Percentiles rank a stretch among this genome's conserved stretches.
Conservation (phyloP, 2,888 invertebrate genomes). For the Dascillus cervinus region DNA sequence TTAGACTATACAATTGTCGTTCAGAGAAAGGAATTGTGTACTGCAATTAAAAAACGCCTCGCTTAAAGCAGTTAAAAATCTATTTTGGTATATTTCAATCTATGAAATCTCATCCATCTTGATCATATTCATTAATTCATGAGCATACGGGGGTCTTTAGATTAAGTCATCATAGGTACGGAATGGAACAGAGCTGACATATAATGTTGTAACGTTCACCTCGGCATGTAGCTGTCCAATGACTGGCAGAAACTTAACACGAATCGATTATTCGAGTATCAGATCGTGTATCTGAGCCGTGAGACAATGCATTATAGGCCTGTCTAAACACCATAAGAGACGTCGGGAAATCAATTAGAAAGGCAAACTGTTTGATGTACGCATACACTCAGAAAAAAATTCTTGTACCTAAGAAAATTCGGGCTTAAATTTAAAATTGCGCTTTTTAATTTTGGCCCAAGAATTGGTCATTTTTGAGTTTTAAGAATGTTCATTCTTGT, state of each 20-base stretch:
- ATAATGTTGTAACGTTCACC: slow-evolving; percentile 29
- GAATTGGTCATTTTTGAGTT: too few species aligned
- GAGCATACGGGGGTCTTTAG: slow-evolving; percentile 22
- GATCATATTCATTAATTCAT: slow-evolving; percentile 24
- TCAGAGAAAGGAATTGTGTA: too few species aligned
- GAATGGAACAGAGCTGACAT: slow-evolving; percentile 25
- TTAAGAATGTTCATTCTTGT: too few species aligned
- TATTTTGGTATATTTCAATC: slow-evolving; percentile 1
- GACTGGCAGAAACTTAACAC: slow-evolving; percentile 34
- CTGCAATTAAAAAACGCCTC: too few species aligned
- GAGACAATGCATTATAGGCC: slow-evolving; percentile 34
- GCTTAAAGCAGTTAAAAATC: too few species aligned
- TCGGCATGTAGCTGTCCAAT: slow-evolving; percentile 32
- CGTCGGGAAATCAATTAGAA: slow-evolving; percentile 34
- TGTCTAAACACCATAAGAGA: slow-evolving; percentile 34
- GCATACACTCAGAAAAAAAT: neutral
- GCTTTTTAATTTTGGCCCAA: too few species aligned
- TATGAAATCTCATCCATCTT: slow-evolving; percentile 21
- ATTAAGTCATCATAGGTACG: slow-evolving; percentile 26
- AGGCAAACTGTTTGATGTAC: slow-evolving; percentile 9
- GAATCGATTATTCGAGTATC: slow-evolving; percentile 38
- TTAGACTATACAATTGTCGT: too few species aligned
- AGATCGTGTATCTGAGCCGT: slow-evolving; percentile 36
- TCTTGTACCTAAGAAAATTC: neutral
- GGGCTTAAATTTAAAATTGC: too few species aligned